These are phyloP conservation scores for Datnioides undecimradiatus DNA, from an alignment of 2,113 vertebrate species.

Conservation along the genomic window DNA sequence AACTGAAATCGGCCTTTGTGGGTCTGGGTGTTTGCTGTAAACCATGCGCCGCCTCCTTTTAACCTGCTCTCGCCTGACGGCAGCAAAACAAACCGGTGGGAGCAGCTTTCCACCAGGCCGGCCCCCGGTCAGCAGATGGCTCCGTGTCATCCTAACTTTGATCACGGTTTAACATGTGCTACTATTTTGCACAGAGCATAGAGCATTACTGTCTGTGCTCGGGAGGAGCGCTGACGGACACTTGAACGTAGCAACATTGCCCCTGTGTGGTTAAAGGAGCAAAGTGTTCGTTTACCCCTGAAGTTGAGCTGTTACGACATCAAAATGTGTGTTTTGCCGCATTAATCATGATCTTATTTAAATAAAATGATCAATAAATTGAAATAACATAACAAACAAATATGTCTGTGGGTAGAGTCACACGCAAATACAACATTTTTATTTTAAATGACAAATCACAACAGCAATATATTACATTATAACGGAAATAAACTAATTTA, in stretches of 20 bases:
- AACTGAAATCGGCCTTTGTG: not conserved
- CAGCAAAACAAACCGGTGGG: not conserved
- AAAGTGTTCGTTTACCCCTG: not conserved
- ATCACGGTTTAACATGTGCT: constrained; percentile 46
- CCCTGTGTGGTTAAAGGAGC: constrained; percentile 64
- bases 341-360: too few species aligned
- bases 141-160: constrained; percentile 49
- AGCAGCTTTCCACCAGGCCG: constrained; percentile 14
- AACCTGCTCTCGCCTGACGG: constrained; percentile 29
- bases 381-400: too few species aligned
- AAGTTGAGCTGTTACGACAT: not conserved
- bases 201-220: not conserved
- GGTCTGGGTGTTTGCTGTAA: not conserved
- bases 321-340: not conserved
- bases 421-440: not conserved
- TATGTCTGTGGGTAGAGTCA: not conserved
- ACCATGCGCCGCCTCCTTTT: not conserved
- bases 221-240: not conserved
- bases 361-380: too few species aligned
- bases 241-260: constrained; percentile 64
- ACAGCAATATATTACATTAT: not conserved
- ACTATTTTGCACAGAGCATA: constrained; percentile 8
- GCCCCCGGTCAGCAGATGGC: constrained; percentile 48
- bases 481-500: not conserved
- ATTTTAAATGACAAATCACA: not conserved